Conservation (phyloP, 2,113 vertebrate genomes). For the Sula dactylatra region DNA sequence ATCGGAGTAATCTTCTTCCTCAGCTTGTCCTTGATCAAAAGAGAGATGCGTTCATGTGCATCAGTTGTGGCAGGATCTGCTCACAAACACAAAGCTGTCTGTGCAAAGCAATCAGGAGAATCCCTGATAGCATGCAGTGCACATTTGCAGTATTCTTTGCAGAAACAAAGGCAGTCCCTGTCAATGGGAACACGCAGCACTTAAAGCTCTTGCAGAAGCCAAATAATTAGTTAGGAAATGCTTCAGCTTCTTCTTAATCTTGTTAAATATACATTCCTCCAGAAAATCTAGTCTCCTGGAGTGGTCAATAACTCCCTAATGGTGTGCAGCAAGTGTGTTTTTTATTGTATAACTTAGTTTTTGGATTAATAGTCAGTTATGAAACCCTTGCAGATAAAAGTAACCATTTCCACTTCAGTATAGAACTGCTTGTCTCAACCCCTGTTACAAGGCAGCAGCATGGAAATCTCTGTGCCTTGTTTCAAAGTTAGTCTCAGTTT, state of each 20-base stretch:
- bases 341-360: neutral
- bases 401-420: neutral
- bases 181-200: neutral
- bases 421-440: neutral
- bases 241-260: neutral
- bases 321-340: neutral
- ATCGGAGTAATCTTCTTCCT: neutral
- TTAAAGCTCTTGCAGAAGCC: neutral
- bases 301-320: neutral
- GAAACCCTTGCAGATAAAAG: neutral
- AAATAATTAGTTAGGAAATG: neutral
- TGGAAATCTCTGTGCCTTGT: neutral
- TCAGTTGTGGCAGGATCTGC: neutral
- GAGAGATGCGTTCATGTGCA: neutral
- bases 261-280: neutral
- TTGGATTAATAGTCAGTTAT: neutral
- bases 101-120: neutral
- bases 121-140: neutral
- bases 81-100: neutral
- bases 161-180: neutral
- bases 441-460: neutral
- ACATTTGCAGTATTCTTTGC: neutral
- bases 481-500: neutral
- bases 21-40: neutral
- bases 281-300: neutral